A percentile compares a stretch with the other conserved stretches of the same genome.
Evolutionary conservation across 2,888 invertebrate genomes (phyloP).

Genomic region (Epirrita christyi): DNA sequence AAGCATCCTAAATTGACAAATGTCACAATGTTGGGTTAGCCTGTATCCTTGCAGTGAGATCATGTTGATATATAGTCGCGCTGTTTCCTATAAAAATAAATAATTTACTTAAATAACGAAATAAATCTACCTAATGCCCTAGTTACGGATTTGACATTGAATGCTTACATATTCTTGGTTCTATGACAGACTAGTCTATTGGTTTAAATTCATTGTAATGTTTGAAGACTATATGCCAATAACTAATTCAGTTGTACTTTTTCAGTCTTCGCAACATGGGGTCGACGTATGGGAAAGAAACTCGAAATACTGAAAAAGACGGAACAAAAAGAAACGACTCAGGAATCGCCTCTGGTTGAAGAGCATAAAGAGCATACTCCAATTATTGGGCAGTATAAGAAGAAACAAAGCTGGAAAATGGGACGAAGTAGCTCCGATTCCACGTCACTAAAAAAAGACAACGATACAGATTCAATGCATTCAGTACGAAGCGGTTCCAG

Average conservation of each 20-base stretch:
- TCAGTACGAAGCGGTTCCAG: conserved; percentile 78
- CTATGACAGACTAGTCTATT: too few species aligned
- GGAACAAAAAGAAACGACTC: conserved; percentile 85
- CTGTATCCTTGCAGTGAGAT: too few species aligned
- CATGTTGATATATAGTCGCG: too few species aligned
- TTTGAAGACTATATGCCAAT: background rate
- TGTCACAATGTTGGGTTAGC: too few species aligned
- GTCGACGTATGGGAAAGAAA: conserved; percentile 91
- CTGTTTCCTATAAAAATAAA: too few species aligned
- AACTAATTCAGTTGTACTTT: conserved; percentile 11
- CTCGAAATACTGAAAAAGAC: conserved; percentile 89
- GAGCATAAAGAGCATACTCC: conserved; percentile 64
- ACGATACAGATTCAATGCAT: conserved; percentile 77
- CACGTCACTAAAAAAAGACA: conserved; percentile 72
- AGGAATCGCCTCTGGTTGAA: conserved; percentile 60
- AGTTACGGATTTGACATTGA: too few species aligned
- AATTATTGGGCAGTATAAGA: conserved; percentile 78
- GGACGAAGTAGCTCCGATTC: conserved; percentile 82
- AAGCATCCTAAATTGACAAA: too few species aligned
- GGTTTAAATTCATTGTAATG: too few species aligned
- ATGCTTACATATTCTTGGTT: too few species aligned
- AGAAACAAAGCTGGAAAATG: conserved; percentile 85
- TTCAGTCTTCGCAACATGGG: conserved; percentile 89
- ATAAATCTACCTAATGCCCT: too few species aligned
- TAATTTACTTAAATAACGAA: too few species aligned